Percentiles rank a stretch among this genome's conserved stretches.
Conservation (phyloP, 2,888 invertebrate genomes). For the Calliopum simillimum region DNA sequence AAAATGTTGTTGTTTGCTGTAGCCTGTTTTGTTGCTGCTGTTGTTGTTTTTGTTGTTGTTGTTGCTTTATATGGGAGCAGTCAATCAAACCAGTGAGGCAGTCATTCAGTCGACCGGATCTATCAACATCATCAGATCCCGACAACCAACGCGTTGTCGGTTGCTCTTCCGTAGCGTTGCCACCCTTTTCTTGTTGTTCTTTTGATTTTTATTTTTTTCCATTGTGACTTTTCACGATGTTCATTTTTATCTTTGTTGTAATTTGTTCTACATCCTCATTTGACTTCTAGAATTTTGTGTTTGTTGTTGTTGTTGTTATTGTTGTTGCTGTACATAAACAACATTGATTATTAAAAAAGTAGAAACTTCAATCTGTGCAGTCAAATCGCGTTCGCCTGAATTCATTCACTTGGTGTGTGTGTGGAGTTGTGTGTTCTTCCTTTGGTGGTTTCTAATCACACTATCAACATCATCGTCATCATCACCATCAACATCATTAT, state of each 20-base stretch:
- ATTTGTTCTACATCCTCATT: not conserved
- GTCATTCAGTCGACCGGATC: constrained; percentile 27
- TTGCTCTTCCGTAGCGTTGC: too few species aligned
- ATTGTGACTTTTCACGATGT: too few species aligned
- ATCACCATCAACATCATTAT: constrained; percentile 19
- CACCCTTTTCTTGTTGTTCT: too few species aligned
- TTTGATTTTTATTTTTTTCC: too few species aligned
- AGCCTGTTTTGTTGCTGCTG: not conserved
- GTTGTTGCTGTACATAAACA: not conserved
- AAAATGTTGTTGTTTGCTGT: constrained; percentile 17
- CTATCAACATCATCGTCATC: not conserved
- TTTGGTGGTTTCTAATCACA: not conserved
- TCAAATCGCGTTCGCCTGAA: not conserved
- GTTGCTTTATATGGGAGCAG: constrained; percentile 17
- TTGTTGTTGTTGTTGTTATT: too few species aligned
- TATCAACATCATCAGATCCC: constrained; percentile 20
- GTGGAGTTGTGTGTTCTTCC: not conserved
- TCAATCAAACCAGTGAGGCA: constrained; percentile 6
- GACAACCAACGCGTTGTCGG: too few species aligned
- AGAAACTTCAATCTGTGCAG: not conserved
- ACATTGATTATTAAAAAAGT: constrained; percentile 1
- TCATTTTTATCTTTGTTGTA: too few species aligned
- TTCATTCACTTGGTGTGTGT: not conserved
- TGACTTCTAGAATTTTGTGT: not conserved
- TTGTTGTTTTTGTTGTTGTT: constrained; percentile 24